Percentiles rank a stretch among this genome's conserved stretches.
Conservation (phyloP, 2,888 invertebrate genomes). For the Belgica antarctica region DNA sequence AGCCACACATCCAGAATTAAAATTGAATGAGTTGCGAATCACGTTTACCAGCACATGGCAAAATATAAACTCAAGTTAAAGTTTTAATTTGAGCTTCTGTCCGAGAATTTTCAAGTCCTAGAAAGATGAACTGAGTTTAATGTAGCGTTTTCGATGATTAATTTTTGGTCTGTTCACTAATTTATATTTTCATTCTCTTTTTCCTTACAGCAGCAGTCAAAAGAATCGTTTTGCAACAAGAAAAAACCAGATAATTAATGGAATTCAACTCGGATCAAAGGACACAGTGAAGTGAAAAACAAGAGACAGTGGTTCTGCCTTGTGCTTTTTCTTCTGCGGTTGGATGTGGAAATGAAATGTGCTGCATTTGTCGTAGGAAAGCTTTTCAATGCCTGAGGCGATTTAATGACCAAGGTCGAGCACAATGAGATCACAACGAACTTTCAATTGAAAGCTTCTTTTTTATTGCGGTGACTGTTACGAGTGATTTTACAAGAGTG, state of each 20-base stretch:
- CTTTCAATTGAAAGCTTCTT: slow-evolving; percentile 6
- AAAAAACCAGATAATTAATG: background rate
- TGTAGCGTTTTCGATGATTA: background rate
- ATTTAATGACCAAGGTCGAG: background rate
- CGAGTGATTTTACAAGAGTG: too few species aligned
- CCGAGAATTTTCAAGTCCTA: background rate
- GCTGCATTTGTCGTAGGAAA: background rate
- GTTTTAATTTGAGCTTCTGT: too few species aligned
- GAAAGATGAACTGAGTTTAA: slow-evolving; percentile 19
- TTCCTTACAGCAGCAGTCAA: too few species aligned
- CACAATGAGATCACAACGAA: background rate
- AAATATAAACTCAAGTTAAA: too few species aligned
- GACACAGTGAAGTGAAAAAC: background rate
- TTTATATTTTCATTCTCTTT: slow-evolving; percentile 8
- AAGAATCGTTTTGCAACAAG: background rate
- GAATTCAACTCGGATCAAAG: background rate
- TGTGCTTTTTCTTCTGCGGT: too few species aligned
- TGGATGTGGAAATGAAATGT: background rate
- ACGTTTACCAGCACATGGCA: background rate
- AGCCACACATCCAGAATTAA: too few species aligned
- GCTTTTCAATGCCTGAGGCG: background rate
- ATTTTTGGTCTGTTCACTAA: background rate
- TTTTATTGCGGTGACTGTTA: too few species aligned
- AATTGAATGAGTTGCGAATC: background rate
- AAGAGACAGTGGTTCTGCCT: background rate